phyloP scores from a whole-genome alignment of 1,140 invertebrate genomes.

The Zaprionus davidi region DNA sequence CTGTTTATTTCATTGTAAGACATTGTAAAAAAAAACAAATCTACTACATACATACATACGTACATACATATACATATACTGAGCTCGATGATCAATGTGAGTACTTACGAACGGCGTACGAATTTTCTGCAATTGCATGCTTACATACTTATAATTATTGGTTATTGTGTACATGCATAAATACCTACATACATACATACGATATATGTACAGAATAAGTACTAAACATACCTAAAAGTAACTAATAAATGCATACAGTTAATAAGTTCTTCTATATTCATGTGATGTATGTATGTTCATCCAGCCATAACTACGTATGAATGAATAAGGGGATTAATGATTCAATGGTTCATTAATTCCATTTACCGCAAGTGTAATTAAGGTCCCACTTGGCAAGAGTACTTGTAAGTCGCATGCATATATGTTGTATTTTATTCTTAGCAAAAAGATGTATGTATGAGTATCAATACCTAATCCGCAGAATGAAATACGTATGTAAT shows the following conservation, averaged over 20 bases:
- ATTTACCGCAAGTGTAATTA: conserved; percentile 11
- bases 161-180: conserved; percentile 15
- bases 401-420: conserved; percentile 45
- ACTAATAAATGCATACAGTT: conserved; percentile 38
- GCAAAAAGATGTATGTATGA: conserved; percentile 31
- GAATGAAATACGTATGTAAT: conserved; percentile 50
- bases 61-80: not conserved
- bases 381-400: conserved; percentile 32
- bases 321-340: not conserved
- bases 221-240: conserved; percentile 13
- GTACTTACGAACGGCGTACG: conserved; percentile 14
- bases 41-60: conserved; percentile 7
- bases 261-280: conserved; percentile 24
- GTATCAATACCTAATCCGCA: conserved; percentile 45
- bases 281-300: conserved; percentile 26
- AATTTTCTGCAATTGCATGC: conserved; percentile 20
- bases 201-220: conserved; percentile 29
- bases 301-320: conserved; percentile 37
- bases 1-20: conserved; percentile 49
- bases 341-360: not conserved
- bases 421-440: conserved; percentile 38
- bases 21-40: conserved; percentile 30
- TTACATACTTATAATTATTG: conserved; percentile 20
- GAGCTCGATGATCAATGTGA: not conserved
- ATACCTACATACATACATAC: conserved; percentile 22